Percentiles rank a stretch among this genome's conserved stretches.
These are phyloP conservation scores for Sphaerophoria taeniata DNA, from an alignment of 2,888 invertebrate species.

Conservation along the genomic window DNA sequence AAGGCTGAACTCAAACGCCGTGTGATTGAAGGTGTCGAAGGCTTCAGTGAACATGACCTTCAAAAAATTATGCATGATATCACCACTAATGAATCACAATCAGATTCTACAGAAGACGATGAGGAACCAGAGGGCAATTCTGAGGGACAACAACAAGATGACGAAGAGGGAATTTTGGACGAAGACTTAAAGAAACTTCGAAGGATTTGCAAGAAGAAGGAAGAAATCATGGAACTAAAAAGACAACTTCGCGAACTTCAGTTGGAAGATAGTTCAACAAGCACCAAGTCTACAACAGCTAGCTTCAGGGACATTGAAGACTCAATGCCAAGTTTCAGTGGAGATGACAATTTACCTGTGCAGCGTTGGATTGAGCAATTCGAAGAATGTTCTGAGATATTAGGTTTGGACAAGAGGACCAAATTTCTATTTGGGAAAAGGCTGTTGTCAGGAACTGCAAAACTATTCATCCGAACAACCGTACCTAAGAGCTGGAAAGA, in stretches of 20 bases:
- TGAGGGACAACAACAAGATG: neutral
- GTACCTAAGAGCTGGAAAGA: constrained; percentile 15
- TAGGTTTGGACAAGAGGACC: constrained; percentile 8
- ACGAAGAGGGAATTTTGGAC: constrained; percentile 6
- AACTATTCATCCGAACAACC: constrained; percentile 19
- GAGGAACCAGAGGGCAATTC: neutral
- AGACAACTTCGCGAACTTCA: constrained; percentile 13
- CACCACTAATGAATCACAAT: neutral
- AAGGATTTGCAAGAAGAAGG: constrained; percentile 19
- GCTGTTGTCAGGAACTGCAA: constrained; percentile 17
- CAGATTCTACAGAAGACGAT: neutral
- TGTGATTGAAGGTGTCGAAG: constrained; percentile 8
- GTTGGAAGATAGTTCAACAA: constrained; percentile 6
- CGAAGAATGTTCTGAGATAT: constrained; percentile 10
- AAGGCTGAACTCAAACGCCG: constrained; percentile 21
- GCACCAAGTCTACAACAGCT: neutral
- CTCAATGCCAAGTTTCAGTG: constrained; percentile 16
- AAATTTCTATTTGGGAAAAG: constrained; percentile 24
- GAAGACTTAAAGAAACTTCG: constrained; percentile 25
- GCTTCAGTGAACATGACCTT: neutral
- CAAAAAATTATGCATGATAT: neutral
- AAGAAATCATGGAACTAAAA: constrained; percentile 19
- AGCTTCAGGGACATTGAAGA: constrained; percentile 32
- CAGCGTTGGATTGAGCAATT: constrained; percentile 19
- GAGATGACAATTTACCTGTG: constrained; percentile 10